Base-by-base conservation (phyloP, 2,797 vertebrate genomes). In the Danio albolineatus region DNA sequence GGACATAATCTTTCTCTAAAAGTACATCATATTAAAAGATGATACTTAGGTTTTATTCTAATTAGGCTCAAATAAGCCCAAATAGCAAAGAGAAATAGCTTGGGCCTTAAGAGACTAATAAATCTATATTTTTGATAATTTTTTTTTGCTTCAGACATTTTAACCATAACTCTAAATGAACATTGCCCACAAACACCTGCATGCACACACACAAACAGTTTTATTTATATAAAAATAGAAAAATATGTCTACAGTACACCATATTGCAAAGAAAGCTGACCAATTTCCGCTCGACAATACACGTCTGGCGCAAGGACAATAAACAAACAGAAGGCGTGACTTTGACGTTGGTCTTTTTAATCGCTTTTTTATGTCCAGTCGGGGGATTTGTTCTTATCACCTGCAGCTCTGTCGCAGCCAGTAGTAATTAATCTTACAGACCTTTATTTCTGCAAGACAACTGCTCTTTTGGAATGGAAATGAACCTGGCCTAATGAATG, bases 401-500 rank as follows among this genome's bases (percentile, higher is more conserved):
- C 85, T 69, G 67, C 86, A 84, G 89, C 90, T 93, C 91, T 81
- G 81, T 88, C 88, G 84, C 88, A 90, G 79, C 89, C 88, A 88
- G 80, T 86, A 83, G 87, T 90, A 88, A 92, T 93, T 93, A 90
- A 92, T 94, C 91, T 92, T 88, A 76, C 86, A 86, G 79, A 90
- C 87, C 81, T 86, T 92, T 93, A 90, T 92, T 89, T 92, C 85
- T 86, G 88, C 85, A 84, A 65, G 90, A 93, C 92, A 92, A 90
- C 87, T 88, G 16, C 60, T 65, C 87, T 92, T 93, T 94, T 92
- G 88, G 91, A 91, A 94, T 94, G 92, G 92, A 93, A 94, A 94
- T 93, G 89, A 93, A 85, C 90, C 85, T 38, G 82, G 91, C 89
- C 89, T 89, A 90, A 90, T 92, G 91, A 92, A 93, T 91, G 91